phyloP scores from a whole-genome alignment of 2,113 vertebrate genomes.

The Actenoides hombroni region DNA sequence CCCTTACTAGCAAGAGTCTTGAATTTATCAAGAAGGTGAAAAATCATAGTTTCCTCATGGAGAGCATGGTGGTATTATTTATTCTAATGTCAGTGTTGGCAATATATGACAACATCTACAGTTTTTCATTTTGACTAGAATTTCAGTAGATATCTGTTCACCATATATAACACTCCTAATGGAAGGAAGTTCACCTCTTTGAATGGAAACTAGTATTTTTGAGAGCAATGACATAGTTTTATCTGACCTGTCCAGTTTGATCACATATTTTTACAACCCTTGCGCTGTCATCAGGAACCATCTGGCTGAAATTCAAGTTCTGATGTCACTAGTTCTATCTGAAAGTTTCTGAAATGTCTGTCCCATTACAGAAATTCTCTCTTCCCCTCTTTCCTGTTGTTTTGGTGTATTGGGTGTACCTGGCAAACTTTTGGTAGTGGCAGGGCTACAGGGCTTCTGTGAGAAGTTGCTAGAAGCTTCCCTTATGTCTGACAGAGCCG shows the following conservation, averaged over 20 bases:
- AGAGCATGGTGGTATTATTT: neutral
- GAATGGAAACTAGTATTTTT: neutral
- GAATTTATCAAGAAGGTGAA: neutral
- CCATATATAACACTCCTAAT: too few relatives aligned
- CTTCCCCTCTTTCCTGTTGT: neutral
- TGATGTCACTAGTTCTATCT: neutral
- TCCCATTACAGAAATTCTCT: neutral
- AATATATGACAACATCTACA: neutral
- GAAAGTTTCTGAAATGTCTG: neutral
- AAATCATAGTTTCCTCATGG: neutral
- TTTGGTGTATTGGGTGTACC: neutral
- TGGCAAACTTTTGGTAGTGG: neutral
- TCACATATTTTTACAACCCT: neutral
- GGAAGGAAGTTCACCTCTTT: neutral
- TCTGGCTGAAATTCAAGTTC: neutral
- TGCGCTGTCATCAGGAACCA: neutral
- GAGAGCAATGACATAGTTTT: neutral
- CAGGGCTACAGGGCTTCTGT: neutral
- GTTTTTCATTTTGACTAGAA: neutral
- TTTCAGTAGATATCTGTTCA: neutral
- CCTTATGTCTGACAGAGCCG: neutral
- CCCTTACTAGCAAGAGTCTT: neutral
- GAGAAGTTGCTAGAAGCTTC: neutral
- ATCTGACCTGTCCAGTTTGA: neutral
- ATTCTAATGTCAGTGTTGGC: neutral